Base-by-base conservation (phyloP, 2,888 invertebrate species). In the Punctoribates punctum region DNA sequence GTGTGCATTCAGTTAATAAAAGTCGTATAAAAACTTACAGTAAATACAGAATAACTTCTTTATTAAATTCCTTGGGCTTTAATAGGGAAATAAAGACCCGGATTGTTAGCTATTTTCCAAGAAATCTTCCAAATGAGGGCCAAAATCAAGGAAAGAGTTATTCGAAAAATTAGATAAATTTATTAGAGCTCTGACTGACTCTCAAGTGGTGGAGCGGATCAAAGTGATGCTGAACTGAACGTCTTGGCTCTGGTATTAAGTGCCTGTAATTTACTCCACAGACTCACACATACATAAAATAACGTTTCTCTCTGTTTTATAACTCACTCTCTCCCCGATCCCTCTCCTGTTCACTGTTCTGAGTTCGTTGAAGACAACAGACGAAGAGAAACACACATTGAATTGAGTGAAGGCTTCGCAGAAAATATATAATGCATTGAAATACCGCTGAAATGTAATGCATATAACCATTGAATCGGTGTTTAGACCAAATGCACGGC, bases 391-490 rank as follows among this genome's bases (percentile, higher is more conserved):
- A 42, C 8, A 42, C 8, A 42, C 8, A 42, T 5, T 9, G 42
- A 42, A 42, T 3, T 17, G 48, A 48, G 48, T 11, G 48, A 48
- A 6, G 48, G 48, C 48, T 48, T 48, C 48, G 48, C 48, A 48
- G 48, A 48, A 48, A 48, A 48, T 48, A 48, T 48, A 48, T 11
- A 48, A 42, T 6, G 9, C 6, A 48, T 48, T 48, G 48, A 48
- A 48, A 17, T n/a, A n/a, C n/a, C n/a, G n/a, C n/a, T n/a, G n/a
- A n/a, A n/a, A n/a, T n/a, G n/a, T 54, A 54, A 54, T 54, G 54
- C 54, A 54, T 54, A 54, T 54, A 54, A 54, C 20, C 54, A 54
- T 54, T 20, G 54, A 54, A 54, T 54, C 20, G 54, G 6, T 48
- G 20, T 54, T 54, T 54, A 54, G 17, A 54, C 54, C n/a, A 54